Evolutionary conservation across 2,888 invertebrate genomes (phyloP).

Genomic region (Torymus auratus): DNA sequence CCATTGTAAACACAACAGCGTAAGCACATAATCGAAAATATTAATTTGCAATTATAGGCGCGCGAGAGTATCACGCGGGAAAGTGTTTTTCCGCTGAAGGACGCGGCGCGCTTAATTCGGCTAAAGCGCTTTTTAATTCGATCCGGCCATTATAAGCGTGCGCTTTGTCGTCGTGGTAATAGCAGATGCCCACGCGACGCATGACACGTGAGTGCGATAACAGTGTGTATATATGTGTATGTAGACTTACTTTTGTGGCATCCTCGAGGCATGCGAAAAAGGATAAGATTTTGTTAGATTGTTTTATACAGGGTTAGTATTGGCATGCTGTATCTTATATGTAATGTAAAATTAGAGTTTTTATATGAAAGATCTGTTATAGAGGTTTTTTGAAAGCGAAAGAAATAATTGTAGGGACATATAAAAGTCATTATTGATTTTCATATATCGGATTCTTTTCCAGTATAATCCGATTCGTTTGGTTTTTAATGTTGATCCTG

Average conservation of each 20-base stretch:
- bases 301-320: no score
- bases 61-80: not conserved
- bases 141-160: not conserved
- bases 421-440: no score
- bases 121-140: constrained; percentile 42
- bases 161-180: not conserved
- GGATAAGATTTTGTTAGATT: no score
- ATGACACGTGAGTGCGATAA: not conserved
- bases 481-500: no score
- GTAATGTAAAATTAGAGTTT: no score
- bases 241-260: constrained; percentile 66
- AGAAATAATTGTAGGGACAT: no score
- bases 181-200: not conserved
- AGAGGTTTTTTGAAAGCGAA: no score
- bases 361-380: no score
- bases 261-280: constrained; percentile 58
- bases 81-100: constrained; percentile 28
- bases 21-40: not conserved
- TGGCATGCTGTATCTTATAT: no score
- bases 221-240: not conserved
- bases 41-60: constrained; percentile 12
- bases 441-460: no score
- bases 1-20: no score
- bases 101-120: constrained; percentile 15
- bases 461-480: no score